Evolutionary conservation across 2,797 vertebrate species (phyloP), one percentile per base, ranked within the genome.

Genomic region (Lepilemur ruficaudatus): DNA sequence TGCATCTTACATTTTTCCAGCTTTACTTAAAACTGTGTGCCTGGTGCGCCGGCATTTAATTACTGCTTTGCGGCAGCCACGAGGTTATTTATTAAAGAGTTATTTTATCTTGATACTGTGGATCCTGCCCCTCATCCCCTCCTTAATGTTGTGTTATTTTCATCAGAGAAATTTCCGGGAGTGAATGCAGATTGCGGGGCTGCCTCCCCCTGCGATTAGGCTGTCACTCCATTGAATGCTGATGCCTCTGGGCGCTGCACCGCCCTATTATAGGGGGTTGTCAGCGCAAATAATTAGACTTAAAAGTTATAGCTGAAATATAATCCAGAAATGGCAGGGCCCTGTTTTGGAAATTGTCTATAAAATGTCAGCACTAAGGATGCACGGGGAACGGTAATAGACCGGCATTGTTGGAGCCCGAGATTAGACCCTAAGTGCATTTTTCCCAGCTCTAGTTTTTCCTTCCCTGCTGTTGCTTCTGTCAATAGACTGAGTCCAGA

Each of bases 71-170:
- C 92, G 91, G 96, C 98, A 98, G 97, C 98, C 98, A 98, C 98
- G 98, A 98, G 98, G 98, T 99, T 99, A 98, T 98, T 98, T 99
- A 99, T 99, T 99, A 98, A 98, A 98, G 98, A 98, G 98, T 98
- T 98, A 98, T 98, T 98, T 98, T 98, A 98, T 99, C 98, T 98
- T 98, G 98, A 98, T 98, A 98, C 97, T 97, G 98, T 98, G 97
- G 97, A 98, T 98, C 98, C 98, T 98, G 98, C 98, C 98, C 98
- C 98, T 96, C 96, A 92, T 98, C 93, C 95, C 98, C 97, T 98
- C 97, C 98, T 98, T 98, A 98, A 98, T 98, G 98, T 98, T 98
- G 98, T 98, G 98, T 99, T 99, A 98, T 98, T 99, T 99, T 99
- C 98, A 98, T 99, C 98, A 98, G 97, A 98, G 98, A 99, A 98